These are phyloP conservation scores for Nasonia oneida DNA, from an alignment of 2,888 invertebrate species.

Conservation along the genomic window DNA sequence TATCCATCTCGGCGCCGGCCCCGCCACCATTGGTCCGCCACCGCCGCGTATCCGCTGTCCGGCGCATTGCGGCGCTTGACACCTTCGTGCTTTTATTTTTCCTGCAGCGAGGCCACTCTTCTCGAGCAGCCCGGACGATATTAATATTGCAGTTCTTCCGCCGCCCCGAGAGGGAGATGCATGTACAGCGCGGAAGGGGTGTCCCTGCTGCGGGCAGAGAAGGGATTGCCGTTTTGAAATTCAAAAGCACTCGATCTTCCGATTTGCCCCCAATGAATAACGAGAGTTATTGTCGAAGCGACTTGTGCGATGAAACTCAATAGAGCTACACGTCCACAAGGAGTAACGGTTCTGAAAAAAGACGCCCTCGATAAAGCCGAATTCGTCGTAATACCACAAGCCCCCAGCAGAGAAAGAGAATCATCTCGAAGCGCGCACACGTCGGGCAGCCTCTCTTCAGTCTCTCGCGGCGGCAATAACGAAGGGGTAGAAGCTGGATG, in stretches of 20 bases:
- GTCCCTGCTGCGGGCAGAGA: too few species aligned
- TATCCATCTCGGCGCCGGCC: constrained; percentile 79
- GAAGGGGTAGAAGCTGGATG: constrained; percentile 47
- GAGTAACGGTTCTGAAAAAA: background rate
- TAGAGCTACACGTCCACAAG: background rate
- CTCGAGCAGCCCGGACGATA: constrained; percentile 81
- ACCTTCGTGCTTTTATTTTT: background rate
- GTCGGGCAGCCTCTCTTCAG: background rate
- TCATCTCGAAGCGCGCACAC: background rate
- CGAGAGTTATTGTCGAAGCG: background rate
- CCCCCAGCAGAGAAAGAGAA: background rate
- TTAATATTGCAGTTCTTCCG: constrained; percentile 89
- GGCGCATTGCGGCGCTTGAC: constrained; percentile 79
- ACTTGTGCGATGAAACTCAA: background rate
- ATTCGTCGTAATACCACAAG: background rate
- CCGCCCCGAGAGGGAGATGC: background rate
- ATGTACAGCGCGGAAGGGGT: background rate
- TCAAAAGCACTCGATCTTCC: too few species aligned
- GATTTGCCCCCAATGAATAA: background rate
- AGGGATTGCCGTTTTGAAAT: background rate
- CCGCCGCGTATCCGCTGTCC: constrained; percentile 40
- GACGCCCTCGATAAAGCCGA: background rate
- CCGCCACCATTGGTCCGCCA: constrained; percentile 49
- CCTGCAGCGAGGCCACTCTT: background rate
- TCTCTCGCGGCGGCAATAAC: background rate